These are phyloP conservation scores for Rhysida immarginata DNA, from an alignment of 1,140 invertebrate genomes.

Conservation along the genomic window DNA sequence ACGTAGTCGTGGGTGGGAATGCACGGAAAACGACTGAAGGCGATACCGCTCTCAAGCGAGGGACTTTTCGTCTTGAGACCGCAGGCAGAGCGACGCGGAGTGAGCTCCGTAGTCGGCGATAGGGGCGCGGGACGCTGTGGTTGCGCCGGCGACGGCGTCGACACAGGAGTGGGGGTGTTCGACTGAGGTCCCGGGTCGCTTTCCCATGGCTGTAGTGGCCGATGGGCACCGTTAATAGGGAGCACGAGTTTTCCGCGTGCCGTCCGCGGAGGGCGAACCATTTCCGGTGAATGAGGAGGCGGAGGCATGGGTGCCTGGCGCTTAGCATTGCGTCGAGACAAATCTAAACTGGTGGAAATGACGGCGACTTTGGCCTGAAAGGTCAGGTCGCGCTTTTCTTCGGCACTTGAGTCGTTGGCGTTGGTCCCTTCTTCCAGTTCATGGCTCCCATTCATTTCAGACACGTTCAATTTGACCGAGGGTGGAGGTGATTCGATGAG, in stretches of 20 bases:
- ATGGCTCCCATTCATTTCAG: neutral
- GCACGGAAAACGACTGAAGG: neutral
- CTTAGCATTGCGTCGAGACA: slow-evolving; percentile 15
- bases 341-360: slow-evolving; percentile 15
- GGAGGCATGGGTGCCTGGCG: slow-evolving; percentile 17
- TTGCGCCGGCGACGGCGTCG: neutral
- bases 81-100: slow-evolving; percentile 10
- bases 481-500: neutral
- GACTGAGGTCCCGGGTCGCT: neutral
- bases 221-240: neutral
- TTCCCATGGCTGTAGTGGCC: neutral
- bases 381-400: slow-evolving; percentile 6
- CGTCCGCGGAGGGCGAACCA: neutral
- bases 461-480: neutral
- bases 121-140: neutral
- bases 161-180: neutral
- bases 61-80: neutral
- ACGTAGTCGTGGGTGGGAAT: no score
- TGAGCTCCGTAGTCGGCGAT: slow-evolving; percentile 6
- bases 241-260: neutral
- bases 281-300: neutral
- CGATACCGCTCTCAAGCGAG: neutral
- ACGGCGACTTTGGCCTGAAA: slow-evolving; percentile 16
- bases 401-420: neutral
- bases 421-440: neutral